Evolutionary conservation across 2,888 invertebrate species (phyloP).

Genomic region (Asteroscopus sphinx): DNA sequence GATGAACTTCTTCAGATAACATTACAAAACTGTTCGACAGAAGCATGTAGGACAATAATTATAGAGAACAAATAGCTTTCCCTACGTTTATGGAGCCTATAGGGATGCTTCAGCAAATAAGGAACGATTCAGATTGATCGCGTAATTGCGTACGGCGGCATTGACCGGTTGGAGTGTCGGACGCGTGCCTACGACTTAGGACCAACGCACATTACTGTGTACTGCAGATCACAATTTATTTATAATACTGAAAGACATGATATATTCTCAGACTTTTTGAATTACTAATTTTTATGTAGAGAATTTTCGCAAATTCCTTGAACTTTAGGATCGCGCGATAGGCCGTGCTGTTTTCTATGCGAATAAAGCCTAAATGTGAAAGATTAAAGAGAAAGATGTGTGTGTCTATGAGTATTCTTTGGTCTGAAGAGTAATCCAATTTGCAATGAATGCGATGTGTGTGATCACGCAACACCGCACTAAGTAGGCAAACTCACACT

Average conservation of each 20-base stretch:
- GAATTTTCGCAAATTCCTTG: no score
- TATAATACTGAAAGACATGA: background rate
- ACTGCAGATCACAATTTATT: constrained; percentile 20
- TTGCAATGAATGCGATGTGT: constrained; percentile 34
- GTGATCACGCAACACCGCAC: constrained; percentile 26
- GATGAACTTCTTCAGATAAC: constrained; percentile 21
- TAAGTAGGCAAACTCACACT: constrained; percentile 12
- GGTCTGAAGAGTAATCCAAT: constrained; percentile 55
- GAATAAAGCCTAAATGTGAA: no score
- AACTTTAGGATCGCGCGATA: no score
- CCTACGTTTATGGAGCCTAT: constrained; percentile 35
- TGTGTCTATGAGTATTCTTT: background rate
- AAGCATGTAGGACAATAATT: constrained; percentile 29
- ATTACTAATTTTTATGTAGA: no score
- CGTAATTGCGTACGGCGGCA: constrained; percentile 48
- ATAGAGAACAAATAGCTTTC: constrained; percentile 43
- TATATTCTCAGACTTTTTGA: background rate
- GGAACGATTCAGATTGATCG: constrained; percentile 54
- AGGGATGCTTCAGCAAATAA: constrained; percentile 47
- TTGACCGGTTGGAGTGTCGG: constrained; percentile 13
- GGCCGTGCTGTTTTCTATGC: no score
- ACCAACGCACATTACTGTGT: constrained; percentile 17
- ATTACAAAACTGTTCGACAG: constrained; percentile 23
- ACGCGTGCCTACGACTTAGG: constrained; percentile 30
- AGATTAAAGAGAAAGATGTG: no score